Conservation (phyloP, 1,140 invertebrate species). For the Akabosia matsudoensis region DNA sequence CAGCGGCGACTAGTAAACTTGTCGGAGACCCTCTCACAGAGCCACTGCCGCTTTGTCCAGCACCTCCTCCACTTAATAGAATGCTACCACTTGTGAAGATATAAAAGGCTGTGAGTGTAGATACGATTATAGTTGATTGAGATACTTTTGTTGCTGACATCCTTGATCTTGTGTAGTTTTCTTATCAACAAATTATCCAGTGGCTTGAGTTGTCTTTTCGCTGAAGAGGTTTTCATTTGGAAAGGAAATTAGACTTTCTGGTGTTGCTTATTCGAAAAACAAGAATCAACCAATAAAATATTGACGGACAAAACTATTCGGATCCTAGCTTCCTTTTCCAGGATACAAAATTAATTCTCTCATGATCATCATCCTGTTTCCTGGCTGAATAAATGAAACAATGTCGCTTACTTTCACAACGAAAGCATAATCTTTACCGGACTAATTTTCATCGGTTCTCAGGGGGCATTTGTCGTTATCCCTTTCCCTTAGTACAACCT, state of each 20-base stretch:
- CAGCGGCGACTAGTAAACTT: not conserved
- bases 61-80: not conserved
- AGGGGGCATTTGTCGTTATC: too few species aligned
- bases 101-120: not conserved
- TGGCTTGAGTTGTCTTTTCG: not conserved
- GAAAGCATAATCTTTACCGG: not conserved
- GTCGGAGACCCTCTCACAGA: not conserved
- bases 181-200: not conserved
- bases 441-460: too few species aligned
- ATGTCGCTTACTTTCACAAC: not conserved
- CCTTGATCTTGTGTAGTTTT: not conserved
- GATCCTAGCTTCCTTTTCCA: too few species aligned
- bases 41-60: not conserved
- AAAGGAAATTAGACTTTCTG: not conserved
- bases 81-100: not conserved
- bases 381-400: not conserved
- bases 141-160: slow-evolving; percentile 14
- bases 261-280: too few species aligned
- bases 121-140: not conserved
- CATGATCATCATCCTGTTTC: not conserved
- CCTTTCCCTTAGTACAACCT: too few species aligned
- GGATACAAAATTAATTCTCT: not conserved
- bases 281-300: not conserved
- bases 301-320: too few species aligned
- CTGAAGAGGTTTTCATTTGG: slow-evolving; percentile 11